Percentiles rank a stretch among this genome's conserved stretches.
Evolutionary conservation across 1,140 invertebrate genomes (phyloP).

Genomic region (Harlomillsia oculata): DNA sequence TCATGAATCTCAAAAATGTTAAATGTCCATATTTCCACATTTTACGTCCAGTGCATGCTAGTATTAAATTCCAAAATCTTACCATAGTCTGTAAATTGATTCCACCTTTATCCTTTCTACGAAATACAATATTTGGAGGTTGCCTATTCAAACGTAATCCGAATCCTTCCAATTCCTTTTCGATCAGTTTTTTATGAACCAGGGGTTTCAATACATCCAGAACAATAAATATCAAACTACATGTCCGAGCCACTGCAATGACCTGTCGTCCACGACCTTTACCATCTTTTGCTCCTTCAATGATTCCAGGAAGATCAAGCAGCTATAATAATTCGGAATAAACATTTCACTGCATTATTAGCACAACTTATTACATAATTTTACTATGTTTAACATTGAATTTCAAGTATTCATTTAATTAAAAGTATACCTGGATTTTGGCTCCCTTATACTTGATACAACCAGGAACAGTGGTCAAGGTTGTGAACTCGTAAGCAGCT

Average conservation of each 20-base stretch:
- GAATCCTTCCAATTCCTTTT: slow-evolving; percentile 87
- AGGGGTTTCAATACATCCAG: slow-evolving; percentile 96
- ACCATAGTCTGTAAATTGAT: slow-evolving; percentile 84
- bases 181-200: slow-evolving; percentile 88
- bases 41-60: too few relatives aligned
- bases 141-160: slow-evolving; percentile 75
- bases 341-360: background rate
- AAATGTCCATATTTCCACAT: too few relatives aligned
- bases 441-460: slow-evolving; percentile 99
- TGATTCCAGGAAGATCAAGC: slow-evolving; percentile 97
- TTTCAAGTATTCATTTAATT: background rate
- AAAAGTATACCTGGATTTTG: slow-evolving; percentile 75
- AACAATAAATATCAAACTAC: slow-evolving; percentile 96
- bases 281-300: slow-evolving; percentile 99
- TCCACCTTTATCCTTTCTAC: slow-evolving; percentile 95
- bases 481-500: slow-evolving; percentile 99
- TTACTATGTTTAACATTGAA: background rate
- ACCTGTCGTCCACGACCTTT: slow-evolving; percentile 98
- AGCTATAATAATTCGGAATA: slow-evolving; percentile 51
- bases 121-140: slow-evolving; percentile 92
- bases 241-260: slow-evolving; percentile 96
- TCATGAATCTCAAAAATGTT: too few relatives aligned
- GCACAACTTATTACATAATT: background rate
- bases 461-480: slow-evolving; percentile 96
- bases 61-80: too few relatives aligned